Percentiles rank a stretch among this genome's conserved stretches.
These are phyloP conservation scores for Portunus trituberculatus DNA, from an alignment of 1,140 invertebrate genomes.

Conservation along the genomic window DNA sequence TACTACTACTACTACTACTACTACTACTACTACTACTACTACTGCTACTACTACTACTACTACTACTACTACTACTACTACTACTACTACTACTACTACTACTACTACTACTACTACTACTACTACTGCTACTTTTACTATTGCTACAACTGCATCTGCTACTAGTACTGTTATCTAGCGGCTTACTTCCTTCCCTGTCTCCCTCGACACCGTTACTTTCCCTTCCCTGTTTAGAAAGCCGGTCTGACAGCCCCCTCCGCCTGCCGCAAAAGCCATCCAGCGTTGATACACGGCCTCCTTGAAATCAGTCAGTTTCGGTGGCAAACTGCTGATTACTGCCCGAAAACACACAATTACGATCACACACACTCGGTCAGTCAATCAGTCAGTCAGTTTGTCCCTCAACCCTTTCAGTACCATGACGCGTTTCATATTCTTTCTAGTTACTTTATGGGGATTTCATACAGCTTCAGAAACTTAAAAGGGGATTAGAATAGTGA, in stretches of 20 bases:
- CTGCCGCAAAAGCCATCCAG: neutral
- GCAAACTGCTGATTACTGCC: neutral
- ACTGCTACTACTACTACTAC: constrained; percentile 3
- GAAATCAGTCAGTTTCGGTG: neutral
- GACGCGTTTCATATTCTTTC: too few species aligned
- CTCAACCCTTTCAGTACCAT: too few species aligned
- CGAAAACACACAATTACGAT: too few species aligned
- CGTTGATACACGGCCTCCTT: neutral
- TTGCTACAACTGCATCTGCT: neutral
- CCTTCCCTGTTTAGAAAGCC: constrained; percentile 20
- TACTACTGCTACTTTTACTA: neutral
- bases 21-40: neutral
- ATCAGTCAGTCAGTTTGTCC: neutral
- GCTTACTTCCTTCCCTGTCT: neutral
- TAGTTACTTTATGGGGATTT: too few species aligned
- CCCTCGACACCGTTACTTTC: neutral
- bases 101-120: neutral
- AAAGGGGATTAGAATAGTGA: too few species aligned
- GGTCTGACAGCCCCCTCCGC: neutral
- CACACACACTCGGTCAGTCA: neutral
- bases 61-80: constrained; percentile 23
- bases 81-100: constrained; percentile 1
- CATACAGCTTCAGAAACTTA: too few species aligned
- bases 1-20: too few species aligned
- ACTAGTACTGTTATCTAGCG: too few species aligned